Base-by-base conservation (phyloP, 2,888 invertebrate species). In the Fragum sueziense region DNA sequence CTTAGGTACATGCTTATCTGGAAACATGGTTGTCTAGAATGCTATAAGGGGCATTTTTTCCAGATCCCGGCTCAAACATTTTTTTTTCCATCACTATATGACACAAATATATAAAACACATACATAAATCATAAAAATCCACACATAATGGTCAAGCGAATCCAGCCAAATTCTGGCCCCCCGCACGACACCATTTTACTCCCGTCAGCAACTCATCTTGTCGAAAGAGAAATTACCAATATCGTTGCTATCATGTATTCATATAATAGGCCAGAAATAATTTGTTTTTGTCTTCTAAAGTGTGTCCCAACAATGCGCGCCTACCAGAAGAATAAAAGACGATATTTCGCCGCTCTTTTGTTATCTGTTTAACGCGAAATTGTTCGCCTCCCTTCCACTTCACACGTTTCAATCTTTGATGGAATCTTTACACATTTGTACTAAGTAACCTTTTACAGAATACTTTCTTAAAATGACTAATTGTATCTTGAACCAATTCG, bases 261-360 rank as follows among this genome's bases (percentile, higher is more conserved):
- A 33, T 61, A 61, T 61, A 61, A 61, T 61, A 61, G 61, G 27
- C 61, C 31, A 61, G 61, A 61, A 61, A 61, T 61, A 33, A 61
- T 61, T 61, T 61, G 61, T 33, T 61, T 59, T 61, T 33, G 61
- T 57, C 25, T 57, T 22, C 25, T 7, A 57, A 57, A 57, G 57
- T 57, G 22, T 27, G 57, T 57, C 57, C 57, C 57, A 57, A 57
- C 57, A 57, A 57, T 34, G 34, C 31, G 33, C 33, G 34, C 31
- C 20, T 34, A 34, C 17, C 62, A 34, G 33, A n/a, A 22, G 9
- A 29, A 34, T 34, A 62, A 62, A 62, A 62, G 62, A 33, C 62
- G 34, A 62, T 62, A 62, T 33, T 62, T n/a, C 34, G 4, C n/a
- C 20, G 14, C n/a, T 62, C 62, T 33, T 33, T 27, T 27, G 57